Base-by-base conservation (phyloP, 2,888 invertebrate genomes). In the Plutella xylostella region DNA sequence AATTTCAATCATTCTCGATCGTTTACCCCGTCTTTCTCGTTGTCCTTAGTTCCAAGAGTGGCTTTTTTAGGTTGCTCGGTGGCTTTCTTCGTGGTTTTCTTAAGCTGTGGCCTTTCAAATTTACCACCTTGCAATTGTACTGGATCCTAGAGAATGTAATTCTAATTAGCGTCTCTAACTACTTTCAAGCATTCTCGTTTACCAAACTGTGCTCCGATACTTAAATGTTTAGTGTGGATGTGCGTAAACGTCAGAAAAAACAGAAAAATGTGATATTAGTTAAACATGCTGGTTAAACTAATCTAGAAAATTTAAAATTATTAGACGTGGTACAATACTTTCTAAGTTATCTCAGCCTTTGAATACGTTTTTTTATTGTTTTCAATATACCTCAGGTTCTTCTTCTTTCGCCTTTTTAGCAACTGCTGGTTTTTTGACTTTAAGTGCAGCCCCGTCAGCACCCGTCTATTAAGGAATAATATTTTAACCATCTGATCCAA, bases 371-470 rank as follows among this genome's bases (percentile, higher is more conserved):
- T 45, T 40, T 44, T 44, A 4, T 54, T 51, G 45, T 48, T 46
- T 51, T 18, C 52, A 48, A 48, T 62, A 66, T 80, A 79, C 82
- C 78, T 79, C 76, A 60, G 30, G 17, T 11, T 70, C 68, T 34
- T 70, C 68, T 51, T 69, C 68, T 11, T 31, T 14, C 3, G 59
- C 65, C 65, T 79, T 80, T 64, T 80, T 79, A 65, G 70, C 69
- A 35, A 82, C 75, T 48, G 77, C 79, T 43, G 82, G 75, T 59
- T 76, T 83, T 74, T 83, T 83, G 57, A 83, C 67, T 58, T 83
- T 83, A 54, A 83, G 79, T 55, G 74, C 57, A 53, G 83, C 83
- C 50, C 77, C 72, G 55, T 80, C 82, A 47, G 77, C 57, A 57
- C 80, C 83, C 66, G 78, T 76, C 83, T 83, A 71, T 48, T 60